Evolutionary conservation across 2,888 invertebrate species (phyloP), one percentile per base, ranked within the genome.

Genomic region (Metopia argyrocephala): DNA sequence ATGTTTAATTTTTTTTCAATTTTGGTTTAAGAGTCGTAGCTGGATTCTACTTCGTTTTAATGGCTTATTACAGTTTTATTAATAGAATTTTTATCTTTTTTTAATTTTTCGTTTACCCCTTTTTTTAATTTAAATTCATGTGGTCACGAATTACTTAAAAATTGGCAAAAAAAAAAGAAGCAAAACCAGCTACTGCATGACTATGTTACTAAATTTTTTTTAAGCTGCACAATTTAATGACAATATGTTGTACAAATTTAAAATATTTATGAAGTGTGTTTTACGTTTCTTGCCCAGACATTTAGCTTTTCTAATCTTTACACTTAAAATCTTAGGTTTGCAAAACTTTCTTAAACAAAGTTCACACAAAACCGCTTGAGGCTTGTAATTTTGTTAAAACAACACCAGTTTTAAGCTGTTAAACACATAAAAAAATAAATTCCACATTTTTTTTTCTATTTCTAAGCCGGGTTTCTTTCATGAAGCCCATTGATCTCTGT

Each of bases 71-170:
- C 12, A 15, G 2, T 38, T 31, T 9, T 31, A 12, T 3, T 0
- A 12, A 12, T 31, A 31, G 3, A 12, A 12, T 31, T 31, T 12
- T 12, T 31, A 12, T 31, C 7, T 31, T 38, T 38, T 9, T 12
- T 9, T 9, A 12, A 12, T 38, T 12, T 3, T 15, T 38, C 15
- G 9, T 38, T 15, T 15, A 12, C 15, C n/a, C n/a, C n/a, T n/a
- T 3, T 38, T 38, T 38, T 38, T 38, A 38, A 38, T 57, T 31
- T 48, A 69, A 71, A 73, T 50, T 68, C 73, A 73, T 78, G 56
- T 62, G 38, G 73, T 79, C 69, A 79, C 79, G 74, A 79, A n/a
- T 74, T 75, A 54, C 27, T 38, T 9, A 38, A 20, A 5, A 45
- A 9, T 48, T 64, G n/a, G 3, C 5, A 20, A 1, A 0, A 0